Evolutionary conservation across 1,140 invertebrate species (phyloP).

Genomic region (Drosophila serrata): DNA sequence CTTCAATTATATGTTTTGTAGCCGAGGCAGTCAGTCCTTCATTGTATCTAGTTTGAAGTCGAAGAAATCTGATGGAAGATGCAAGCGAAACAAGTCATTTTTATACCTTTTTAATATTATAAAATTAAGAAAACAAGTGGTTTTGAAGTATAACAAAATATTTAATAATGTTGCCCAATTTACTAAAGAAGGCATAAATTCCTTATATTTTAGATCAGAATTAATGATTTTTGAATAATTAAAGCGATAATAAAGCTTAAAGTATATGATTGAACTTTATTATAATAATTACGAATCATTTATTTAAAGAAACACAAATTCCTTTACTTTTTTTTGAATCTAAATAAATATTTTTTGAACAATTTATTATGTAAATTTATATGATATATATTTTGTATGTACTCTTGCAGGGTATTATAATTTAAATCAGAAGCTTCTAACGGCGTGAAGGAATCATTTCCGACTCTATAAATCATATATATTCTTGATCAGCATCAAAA

Average conservation of each 20-base stretch:
- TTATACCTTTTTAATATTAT: background rate
- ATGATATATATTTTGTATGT: no score
- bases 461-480: no score
- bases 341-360: no score
- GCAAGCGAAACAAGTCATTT: background rate
- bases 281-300: background rate
- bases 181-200: background rate
- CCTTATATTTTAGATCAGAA: background rate
- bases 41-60: slow-evolving; percentile 24
- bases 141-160: background rate
- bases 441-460: no score
- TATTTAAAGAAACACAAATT: background rate
- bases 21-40: slow-evolving; percentile 18
- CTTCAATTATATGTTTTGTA: slow-evolving; percentile 20
- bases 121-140: background rate
- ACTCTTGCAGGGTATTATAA: no score
- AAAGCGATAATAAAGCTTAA: background rate
- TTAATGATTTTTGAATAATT: background rate
- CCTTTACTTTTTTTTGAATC: no score
- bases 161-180: background rate
- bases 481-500: no score
- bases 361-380: no score
- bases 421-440: no score
- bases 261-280: background rate
- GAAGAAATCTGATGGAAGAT: background rate